Conservation (phyloP, 1,140 invertebrate species). For the Adelges cooleyi region DNA sequence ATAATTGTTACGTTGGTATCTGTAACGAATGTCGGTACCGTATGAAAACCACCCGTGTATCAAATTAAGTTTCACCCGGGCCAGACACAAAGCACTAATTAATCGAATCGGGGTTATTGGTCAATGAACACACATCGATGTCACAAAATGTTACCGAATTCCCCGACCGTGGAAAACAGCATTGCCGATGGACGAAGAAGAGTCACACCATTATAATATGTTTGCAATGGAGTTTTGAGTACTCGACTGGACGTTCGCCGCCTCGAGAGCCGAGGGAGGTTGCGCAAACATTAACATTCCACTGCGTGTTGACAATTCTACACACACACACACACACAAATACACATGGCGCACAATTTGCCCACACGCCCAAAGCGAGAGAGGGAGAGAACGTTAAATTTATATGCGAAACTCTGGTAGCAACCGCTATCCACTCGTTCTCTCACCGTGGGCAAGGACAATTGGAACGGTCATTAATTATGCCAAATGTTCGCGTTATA, state of each 20-base stretch:
- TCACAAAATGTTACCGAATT: too few species aligned
- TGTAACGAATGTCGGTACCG: too few species aligned
- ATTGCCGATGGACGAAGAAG: too few species aligned
- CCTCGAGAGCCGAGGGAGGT: neutral
- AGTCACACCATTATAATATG: too few species aligned
- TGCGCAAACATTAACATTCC: slow-evolving; percentile 21
- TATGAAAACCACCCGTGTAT: too few species aligned
- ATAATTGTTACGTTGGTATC: too few species aligned
- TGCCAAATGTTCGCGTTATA: neutral
- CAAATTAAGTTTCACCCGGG: too few species aligned
- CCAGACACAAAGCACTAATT: too few species aligned
- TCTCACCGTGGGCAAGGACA: neutral
- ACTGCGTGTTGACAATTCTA: slow-evolving; percentile 24
- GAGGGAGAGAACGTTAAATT: neutral
- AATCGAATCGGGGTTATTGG: too few species aligned
- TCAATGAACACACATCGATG: too few species aligned
- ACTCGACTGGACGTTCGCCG: neutral
- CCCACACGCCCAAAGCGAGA: neutral
- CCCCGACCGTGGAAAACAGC: too few species aligned
- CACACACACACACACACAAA: neutral
- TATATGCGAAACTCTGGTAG: slow-evolving; percentile 2
- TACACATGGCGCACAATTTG: neutral
- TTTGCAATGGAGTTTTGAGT: neutral
- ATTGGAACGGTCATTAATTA: slow-evolving; percentile 15
- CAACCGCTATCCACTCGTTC: neutral